Percentiles rank a stretch among this genome's conserved stretches.
These are phyloP conservation scores for Pentalonia nigronervosa DNA, from an alignment of 1,140 invertebrate species.

Conservation along the genomic window DNA sequence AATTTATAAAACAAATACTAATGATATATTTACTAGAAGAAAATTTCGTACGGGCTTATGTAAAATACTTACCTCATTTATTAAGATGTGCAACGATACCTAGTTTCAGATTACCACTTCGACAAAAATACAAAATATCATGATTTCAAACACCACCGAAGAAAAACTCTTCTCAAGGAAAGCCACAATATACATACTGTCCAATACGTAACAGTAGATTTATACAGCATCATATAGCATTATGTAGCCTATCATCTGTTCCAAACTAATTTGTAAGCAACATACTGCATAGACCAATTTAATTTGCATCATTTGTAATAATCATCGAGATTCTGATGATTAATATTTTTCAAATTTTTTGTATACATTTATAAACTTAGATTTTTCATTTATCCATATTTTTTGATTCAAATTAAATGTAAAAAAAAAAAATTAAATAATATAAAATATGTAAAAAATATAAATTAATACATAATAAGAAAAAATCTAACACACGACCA, in stretches of 20 bases:
- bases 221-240: slow-evolving; percentile 36
- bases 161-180: slow-evolving; percentile 1
- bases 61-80: too few species aligned
- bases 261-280: slow-evolving; percentile 43
- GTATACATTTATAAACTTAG: not conserved
- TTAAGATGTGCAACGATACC: too few species aligned
- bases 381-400: not conserved
- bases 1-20: too few species aligned
- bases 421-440: too few species aligned
- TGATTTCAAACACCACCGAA: not conserved
- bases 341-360: slow-evolving; percentile 7
- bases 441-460: too few species aligned
- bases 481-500: too few species aligned
- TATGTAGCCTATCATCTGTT: slow-evolving; percentile 38
- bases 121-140: too few species aligned
- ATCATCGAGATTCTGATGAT: not conserved
- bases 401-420: slow-evolving; percentile 1
- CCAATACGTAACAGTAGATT: slow-evolving; percentile 54
- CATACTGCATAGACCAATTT: slow-evolving; percentile 21
- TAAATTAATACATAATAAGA: too few species aligned
- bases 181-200: slow-evolving; percentile 44
- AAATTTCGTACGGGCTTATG: too few species aligned
- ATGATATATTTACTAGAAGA: too few species aligned
- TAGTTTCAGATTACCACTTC: too few species aligned
- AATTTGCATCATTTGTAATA: slow-evolving; percentile 18